These are phyloP conservation scores for Apteryx mantelli DNA, from an alignment of 2,113 vertebrate species.

Conservation along the genomic window DNA sequence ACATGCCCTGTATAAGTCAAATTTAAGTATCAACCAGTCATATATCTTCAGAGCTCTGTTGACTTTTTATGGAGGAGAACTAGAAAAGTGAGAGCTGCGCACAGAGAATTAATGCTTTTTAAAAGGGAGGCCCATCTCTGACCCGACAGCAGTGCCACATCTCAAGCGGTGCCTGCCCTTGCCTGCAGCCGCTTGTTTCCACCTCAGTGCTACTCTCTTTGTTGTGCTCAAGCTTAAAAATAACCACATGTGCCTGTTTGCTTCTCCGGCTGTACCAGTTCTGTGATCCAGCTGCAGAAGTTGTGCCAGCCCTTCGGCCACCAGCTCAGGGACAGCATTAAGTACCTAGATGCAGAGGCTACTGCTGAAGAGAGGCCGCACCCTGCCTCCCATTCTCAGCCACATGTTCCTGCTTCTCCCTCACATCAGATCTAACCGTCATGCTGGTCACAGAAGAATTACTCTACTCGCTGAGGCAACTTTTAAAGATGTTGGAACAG, in stretches of 20 bases:
- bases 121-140: neutral
- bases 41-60: neutral
- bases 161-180: neutral
- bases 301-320: neutral
- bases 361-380: neutral
- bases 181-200: neutral
- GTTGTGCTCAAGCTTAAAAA: neutral
- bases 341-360: accelerated
- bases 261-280: neutral
- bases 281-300: neutral
- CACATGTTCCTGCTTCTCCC: neutral
- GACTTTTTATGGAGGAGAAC: neutral
- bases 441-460: neutral
- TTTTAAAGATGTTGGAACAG: neutral
- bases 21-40: neutral
- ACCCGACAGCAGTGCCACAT: neutral
- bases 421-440: neutral
- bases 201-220: neutral
- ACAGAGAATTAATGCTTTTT: neutral
- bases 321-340: neutral
- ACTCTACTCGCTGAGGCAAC: neutral
- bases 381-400: neutral
- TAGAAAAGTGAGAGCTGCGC: neutral
- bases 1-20: neutral
- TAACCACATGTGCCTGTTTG: accelerated